A percentile compares a stretch with the other conserved stretches of the same genome.
Evolutionary conservation across 1,140 invertebrate species (phyloP).

Genomic region (Cyclina sinensis): DNA sequence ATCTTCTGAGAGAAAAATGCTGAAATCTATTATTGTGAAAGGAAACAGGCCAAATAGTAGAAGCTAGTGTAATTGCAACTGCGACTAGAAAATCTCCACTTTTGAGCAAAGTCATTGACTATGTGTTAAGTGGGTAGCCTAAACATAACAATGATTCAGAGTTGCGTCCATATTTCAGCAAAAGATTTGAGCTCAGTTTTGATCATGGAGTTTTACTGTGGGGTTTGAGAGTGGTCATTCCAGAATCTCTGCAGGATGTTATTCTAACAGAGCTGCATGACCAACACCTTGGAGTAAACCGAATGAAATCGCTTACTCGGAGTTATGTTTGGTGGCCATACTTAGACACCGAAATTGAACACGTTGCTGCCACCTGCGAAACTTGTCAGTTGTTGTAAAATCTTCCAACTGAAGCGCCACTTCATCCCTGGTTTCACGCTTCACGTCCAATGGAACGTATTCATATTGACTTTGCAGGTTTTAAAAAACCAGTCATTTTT

Average conservation of each 20-base stretch:
- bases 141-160: not conserved
- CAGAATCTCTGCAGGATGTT: not conserved
- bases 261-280: slow-evolving; percentile 59
- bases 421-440: not conserved
- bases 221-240: slow-evolving; percentile 53
- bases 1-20: not conserved
- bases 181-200: slow-evolving; percentile 25
- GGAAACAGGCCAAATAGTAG: slow-evolving; percentile 23
- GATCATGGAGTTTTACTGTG: slow-evolving; percentile 58
- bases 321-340: slow-evolving; percentile 70
- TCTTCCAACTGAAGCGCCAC: not conserved
- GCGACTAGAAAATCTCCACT: slow-evolving; percentile 54
- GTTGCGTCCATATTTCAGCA: slow-evolving; percentile 38
- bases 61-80: slow-evolving; percentile 14
- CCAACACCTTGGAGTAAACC: slow-evolving; percentile 65
- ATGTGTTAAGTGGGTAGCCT: slow-evolving; percentile 54
- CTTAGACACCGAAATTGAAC: not conserved
- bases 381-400: not conserved
- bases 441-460: not conserved
- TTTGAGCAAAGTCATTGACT: slow-evolving; percentile 23
- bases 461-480: not conserved
- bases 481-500: not conserved
- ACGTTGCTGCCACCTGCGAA: not conserved
- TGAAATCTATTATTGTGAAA: slow-evolving; percentile 4
- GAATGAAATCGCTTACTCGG: slow-evolving; percentile 59